Percentiles rank a stretch among this genome's conserved stretches.
These are phyloP conservation scores for Leptodactylus fuscus DNA, from an alignment of 2,113 vertebrate species.

Conservation along the genomic window DNA sequence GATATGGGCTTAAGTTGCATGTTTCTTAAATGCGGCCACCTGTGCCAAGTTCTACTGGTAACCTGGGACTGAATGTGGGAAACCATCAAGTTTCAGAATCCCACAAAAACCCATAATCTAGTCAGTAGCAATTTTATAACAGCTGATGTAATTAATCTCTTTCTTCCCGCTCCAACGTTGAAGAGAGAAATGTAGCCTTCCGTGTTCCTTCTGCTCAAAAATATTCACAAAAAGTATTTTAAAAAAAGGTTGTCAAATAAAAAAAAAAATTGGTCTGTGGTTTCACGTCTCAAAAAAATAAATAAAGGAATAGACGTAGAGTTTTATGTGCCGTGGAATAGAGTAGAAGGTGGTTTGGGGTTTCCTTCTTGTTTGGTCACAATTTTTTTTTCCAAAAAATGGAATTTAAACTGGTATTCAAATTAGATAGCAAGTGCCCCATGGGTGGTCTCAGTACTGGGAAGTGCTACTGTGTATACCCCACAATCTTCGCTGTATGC, in stretches of 20 bases:
- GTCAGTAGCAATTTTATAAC: slow-evolving; percentile 48
- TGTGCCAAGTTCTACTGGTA: slow-evolving; percentile 49
- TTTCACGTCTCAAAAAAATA: not conserved
- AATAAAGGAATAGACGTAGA: too few species aligned
- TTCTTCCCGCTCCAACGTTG: not conserved
- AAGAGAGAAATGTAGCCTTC: slow-evolving; percentile 2
- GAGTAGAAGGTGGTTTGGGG: too few species aligned
- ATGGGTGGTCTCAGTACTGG: too few species aligned
- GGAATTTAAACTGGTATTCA: too few species aligned
- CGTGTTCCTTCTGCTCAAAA: not conserved
- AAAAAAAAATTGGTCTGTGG: not conserved
- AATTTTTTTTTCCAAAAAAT: too few species aligned
- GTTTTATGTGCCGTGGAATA: too few species aligned
- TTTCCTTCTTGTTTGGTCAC: too few species aligned
- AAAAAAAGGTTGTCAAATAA: not conserved
- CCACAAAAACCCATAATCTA: slow-evolving; percentile 56
- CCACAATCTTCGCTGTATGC: too few species aligned
- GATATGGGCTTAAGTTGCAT: slow-evolving; percentile 54
- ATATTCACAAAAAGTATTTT: not conserved
- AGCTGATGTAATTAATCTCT: slow-evolving; percentile 56
- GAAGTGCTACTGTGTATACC: too few species aligned
- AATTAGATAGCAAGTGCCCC: too few species aligned
- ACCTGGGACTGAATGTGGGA: slow-evolving; percentile 55
- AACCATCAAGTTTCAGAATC: slow-evolving; percentile 47
- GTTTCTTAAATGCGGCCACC: slow-evolving; percentile 51